Conservation (phyloP, 2,113 vertebrate genomes). For the Psammodynastes pulverulentus region DNA sequence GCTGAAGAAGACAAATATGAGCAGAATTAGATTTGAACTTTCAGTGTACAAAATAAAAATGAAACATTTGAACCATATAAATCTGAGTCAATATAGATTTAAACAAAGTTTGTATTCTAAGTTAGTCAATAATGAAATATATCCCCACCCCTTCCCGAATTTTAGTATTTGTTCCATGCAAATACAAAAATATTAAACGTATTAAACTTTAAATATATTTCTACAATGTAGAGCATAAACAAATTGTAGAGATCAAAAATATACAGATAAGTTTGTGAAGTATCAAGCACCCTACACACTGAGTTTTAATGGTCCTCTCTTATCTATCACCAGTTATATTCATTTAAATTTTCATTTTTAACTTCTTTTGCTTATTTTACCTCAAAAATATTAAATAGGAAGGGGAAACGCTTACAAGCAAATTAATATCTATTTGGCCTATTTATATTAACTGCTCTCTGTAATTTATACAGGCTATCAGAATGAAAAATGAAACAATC, state of each 20-base stretch:
- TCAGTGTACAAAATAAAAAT: background rate
- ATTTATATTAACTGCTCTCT: background rate
- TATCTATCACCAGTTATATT: background rate
- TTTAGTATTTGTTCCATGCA: background rate
- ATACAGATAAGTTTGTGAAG: background rate
- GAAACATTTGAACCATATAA: background rate
- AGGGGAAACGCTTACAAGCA: background rate
- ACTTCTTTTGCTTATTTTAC: background rate
- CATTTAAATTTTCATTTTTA: background rate
- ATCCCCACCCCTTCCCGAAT: background rate
- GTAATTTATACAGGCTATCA: background rate
- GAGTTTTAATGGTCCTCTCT: background rate
- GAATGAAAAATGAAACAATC: background rate
- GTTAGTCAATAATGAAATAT: background rate
- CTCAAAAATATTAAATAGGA: background rate
- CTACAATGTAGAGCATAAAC: background rate
- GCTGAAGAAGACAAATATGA: background rate
- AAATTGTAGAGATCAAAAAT: background rate
- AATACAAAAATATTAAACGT: background rate
- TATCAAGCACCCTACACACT: background rate
- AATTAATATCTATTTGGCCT: background rate
- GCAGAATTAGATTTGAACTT: background rate
- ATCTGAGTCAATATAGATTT: background rate
- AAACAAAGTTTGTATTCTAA: background rate
- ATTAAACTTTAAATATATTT: background rate